Base-by-base conservation (phyloP, 2,797 vertebrate species). In the Garrulus glandarius region DNA sequence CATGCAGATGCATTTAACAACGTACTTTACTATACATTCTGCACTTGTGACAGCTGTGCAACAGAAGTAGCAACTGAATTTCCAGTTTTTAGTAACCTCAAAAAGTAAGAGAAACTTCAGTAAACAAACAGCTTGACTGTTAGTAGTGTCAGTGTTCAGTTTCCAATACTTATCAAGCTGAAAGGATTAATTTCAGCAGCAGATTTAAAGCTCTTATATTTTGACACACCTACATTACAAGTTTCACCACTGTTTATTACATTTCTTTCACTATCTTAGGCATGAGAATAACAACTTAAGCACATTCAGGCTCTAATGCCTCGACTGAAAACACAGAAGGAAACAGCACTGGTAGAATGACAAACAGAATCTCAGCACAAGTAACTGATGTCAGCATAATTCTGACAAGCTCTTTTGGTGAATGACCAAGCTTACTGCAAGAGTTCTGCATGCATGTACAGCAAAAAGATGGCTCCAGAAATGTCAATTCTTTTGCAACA, bases 1-100 rank as follows among this genome's bases (percentile, higher is more conserved):
- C 95, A 96, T 92, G 96, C 84, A 94, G 94, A 96, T 90, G 87
- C 89, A 91, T 95, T 92, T 89, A 95, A 95, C 96, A 97, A 97
- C 41, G 97, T 97, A 98, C 60, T 92, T 96, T 55, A 85, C 79
- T 76, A 90, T 93, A 97, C 92, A 97, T 81, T 91, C 95, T 94
- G 74, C 77, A 96, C 83, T 87, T 85, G 75, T 89, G 81, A 65
- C 34, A 95, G 80, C 15, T 95, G 94, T 94, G 92, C 74, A 98
- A 97, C 84, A 96, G 44, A 96, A 94, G 49, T 24, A 96, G 61
- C 52, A 91, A 81, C 3, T 94, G 69, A 96, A 46, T 70, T 87
- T 92, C 72, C 75, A 93, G 41, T 39, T 78, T 93, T 82, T 63
- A 87, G 18, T 68, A 61, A 72, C 87, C 86, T 59, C 30, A 92